phyloP scores from a whole-genome alignment of 1,140 invertebrate genomes.

The Trachelipus rathkii region DNA sequence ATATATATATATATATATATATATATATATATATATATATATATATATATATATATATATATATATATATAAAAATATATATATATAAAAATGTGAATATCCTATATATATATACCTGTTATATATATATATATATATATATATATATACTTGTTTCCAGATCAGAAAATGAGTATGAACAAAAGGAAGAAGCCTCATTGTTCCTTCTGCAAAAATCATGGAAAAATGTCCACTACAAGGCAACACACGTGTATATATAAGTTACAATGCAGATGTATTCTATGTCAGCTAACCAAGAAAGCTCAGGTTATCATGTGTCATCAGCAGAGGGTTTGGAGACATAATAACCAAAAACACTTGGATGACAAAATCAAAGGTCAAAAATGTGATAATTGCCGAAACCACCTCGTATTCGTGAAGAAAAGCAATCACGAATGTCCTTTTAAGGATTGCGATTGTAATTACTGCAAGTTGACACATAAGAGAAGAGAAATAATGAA shows the following conservation, averaged over 20 bases:
- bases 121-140: no score
- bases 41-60: no score
- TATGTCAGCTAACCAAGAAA: not conserved
- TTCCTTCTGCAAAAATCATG: conserved; percentile 10
- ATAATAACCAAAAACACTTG: not conserved
- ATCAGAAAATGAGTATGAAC: not conserved
- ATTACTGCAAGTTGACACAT: not conserved
- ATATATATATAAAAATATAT: no score
- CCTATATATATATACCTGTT: no score
- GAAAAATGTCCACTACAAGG: not conserved
- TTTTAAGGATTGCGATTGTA: conserved; percentile 19
- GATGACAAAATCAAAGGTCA: not conserved
- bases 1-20: no score
- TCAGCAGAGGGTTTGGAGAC: not conserved
- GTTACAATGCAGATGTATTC: not conserved
- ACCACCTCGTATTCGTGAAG: conserved; percentile 22
- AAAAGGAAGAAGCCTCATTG: not conserved
- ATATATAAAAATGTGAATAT: no score
- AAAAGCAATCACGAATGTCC: conserved; percentile 23
- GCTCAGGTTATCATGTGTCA: conserved; percentile 1
- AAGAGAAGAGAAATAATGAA: not conserved
- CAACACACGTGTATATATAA: not conserved
- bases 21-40: no score
- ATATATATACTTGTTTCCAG: no score
- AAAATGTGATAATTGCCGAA: conserved; percentile 27